Base-by-base conservation (phyloP, 2,797 vertebrate species). In the Parauchenoglanis punctatus region DNA sequence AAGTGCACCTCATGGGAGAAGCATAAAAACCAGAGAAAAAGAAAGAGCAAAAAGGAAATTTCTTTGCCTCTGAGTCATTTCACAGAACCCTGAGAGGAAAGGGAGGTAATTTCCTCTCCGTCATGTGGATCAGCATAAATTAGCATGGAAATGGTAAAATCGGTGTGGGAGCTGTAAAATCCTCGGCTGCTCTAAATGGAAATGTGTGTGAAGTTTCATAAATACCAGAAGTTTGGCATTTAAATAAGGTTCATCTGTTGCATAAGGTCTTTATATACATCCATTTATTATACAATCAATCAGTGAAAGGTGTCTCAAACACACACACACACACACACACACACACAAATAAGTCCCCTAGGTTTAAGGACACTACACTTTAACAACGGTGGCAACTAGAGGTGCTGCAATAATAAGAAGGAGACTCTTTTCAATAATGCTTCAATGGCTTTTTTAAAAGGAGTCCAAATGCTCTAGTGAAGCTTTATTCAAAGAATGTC, bases 1-100 rank as follows among this genome's bases (percentile, higher is more conserved):
- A 73, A 87, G 70, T 83, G 63, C 85, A 78, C 78, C 90, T 73
- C 87, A 70, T 83, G 88, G 87, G 87, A 90, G 46, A 89, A 17
- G 80, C 20, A 81, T 52, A 63, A 77, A 63, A 84, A n/a, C 20
- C 3, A 44, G 56, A 75, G 23, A 83, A 83, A 52, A 70, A 61
- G 58, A 68, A 70, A 54, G 17, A 46, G 15, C 0, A 44, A 59
- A 46, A 75, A 44, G 54, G 54, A 85, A 44, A 73, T 59, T 85
- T 85, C 70, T 75, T 7, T 83, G 65, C 80, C 80, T 82, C 58
- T 8, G 70, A 85, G 70, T 75, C 54, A 72, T 77, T 78, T 85
- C 44, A 67, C 49, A 77, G 67, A 65, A 78, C 31, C 84, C 73
- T 35, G 73, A 78, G 84, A 85, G 84, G 75, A 85, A 85, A 67